These are phyloP conservation scores for Temnothorax rugatulus DNA, from an alignment of 2,888 invertebrate species.

Conservation along the genomic window DNA sequence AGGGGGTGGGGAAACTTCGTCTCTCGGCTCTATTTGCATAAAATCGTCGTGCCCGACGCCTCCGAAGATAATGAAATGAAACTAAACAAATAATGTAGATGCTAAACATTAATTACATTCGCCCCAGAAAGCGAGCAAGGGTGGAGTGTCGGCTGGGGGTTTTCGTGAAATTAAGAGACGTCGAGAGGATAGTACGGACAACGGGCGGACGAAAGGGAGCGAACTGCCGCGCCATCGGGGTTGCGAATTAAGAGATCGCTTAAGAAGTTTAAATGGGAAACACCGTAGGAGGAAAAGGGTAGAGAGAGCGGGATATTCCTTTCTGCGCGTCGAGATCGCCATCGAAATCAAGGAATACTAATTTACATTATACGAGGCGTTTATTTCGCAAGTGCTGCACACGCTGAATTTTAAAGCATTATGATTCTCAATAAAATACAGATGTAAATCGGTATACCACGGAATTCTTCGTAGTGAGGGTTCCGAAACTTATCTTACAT, in stretches of 20 bases:
- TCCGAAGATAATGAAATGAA: slow-evolving; percentile 84
- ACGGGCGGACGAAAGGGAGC: slow-evolving; percentile 42
- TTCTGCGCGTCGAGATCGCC: slow-evolving; percentile 46
- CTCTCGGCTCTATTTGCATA: slow-evolving; percentile 83
- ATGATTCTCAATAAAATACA: neutral
- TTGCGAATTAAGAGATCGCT: slow-evolving; percentile 79
- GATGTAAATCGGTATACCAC: neutral
- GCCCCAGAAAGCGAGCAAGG: slow-evolving; percentile 66
- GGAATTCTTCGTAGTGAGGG: neutral
- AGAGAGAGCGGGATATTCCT: slow-evolving; percentile 45
- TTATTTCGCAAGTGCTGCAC: neutral
- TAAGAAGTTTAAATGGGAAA: slow-evolving; percentile 77
- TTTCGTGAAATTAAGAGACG: slow-evolving; percentile 76
- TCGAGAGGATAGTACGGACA: slow-evolving; percentile 47
- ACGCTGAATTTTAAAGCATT: slow-evolving; percentile 15
- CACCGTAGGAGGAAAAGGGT: slow-evolving; percentile 62
- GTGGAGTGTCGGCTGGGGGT: slow-evolving; percentile 61
- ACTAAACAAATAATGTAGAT: slow-evolving; percentile 85
- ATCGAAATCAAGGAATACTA: slow-evolving; percentile 52
- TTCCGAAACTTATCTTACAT: neutral
- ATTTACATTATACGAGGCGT: slow-evolving; percentile 41
- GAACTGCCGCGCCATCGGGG: slow-evolving; percentile 51
- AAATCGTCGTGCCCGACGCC: slow-evolving; percentile 82
- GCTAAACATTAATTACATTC: slow-evolving; percentile 85
- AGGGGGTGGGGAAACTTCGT: slow-evolving; percentile 78